A percentile compares a stretch with the other conserved stretches of the same genome.
phyloP scores from a whole-genome alignment of 2,113 vertebrate genomes.

The Anoplopoma fimbria region DNA sequence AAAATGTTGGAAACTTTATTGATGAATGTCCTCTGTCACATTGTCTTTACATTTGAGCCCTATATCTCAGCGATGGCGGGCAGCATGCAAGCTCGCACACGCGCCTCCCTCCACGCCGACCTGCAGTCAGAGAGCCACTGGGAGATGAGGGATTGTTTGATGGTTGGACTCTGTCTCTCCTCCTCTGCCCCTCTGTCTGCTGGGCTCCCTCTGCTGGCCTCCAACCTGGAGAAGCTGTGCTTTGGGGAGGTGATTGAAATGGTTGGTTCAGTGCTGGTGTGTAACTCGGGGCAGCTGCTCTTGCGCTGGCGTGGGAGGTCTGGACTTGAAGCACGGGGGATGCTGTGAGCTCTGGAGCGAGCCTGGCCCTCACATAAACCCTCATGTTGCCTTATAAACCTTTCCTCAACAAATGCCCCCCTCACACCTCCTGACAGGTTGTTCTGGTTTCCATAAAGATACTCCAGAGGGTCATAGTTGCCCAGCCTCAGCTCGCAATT shows the following conservation, averaged over 20 bases:
- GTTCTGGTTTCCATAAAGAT: slow-evolving; percentile 80
- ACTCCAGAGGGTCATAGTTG: slow-evolving; percentile 83
- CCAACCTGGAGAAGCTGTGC: slow-evolving; percentile 8
- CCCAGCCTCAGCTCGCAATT: slow-evolving; percentile 45
- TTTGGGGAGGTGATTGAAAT: slow-evolving; percentile 19
- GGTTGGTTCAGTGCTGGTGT: slow-evolving; percentile 28
- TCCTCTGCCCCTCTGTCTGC: slow-evolving; percentile 26
- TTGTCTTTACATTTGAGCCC: background rate
- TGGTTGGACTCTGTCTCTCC: slow-evolving; percentile 38
- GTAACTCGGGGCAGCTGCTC: slow-evolving; percentile 72
- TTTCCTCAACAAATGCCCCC: slow-evolving; percentile 11
- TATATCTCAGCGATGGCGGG: slow-evolving; percentile 88
- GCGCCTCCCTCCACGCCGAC: slow-evolving; percentile 84
- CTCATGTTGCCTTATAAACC: slow-evolving; percentile 4
- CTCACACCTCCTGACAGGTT: slow-evolving; percentile 41
- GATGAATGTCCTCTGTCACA: slow-evolving; percentile 13
- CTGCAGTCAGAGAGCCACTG: slow-evolving; percentile 87
- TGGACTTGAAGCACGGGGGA: slow-evolving; percentile 75
- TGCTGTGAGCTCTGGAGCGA: slow-evolving; percentile 62
- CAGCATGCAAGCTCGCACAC: slow-evolving; percentile 83
- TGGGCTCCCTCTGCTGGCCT: slow-evolving; percentile 31
- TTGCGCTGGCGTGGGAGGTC: slow-evolving; percentile 75
- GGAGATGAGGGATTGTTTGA: slow-evolving; percentile 78
- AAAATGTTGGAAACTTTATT: slow-evolving; percentile 13
- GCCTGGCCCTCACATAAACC: slow-evolving; percentile 16